Evolutionary conservation across 2,888 invertebrate genomes (phyloP).

Genomic region (Danaus chrysippus): DNA sequence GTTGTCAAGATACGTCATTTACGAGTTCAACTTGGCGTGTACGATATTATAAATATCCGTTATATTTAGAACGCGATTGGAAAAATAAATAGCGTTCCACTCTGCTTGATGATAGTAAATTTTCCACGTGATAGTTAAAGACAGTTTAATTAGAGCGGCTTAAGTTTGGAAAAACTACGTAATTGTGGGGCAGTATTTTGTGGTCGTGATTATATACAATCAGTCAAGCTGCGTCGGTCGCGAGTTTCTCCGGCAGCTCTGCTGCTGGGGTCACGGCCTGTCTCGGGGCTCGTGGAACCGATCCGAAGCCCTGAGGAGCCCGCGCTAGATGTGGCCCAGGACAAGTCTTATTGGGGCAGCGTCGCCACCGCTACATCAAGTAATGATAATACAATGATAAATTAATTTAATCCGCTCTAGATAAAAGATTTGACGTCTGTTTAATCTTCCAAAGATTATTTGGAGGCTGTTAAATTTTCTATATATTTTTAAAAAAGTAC

Average conservation of each 20-base stretch:
- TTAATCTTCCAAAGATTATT: background rate
- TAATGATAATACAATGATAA: constrained; percentile 37
- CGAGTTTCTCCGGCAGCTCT: constrained; percentile 74
- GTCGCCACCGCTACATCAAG: constrained; percentile 65
- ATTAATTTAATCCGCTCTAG: constrained; percentile 12
- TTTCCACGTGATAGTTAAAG: background rate
- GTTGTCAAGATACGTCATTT: constrained; percentile 42
- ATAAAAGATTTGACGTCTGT: background rate
- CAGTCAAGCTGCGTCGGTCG: constrained; percentile 70
- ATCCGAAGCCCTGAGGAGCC: constrained; percentile 71
- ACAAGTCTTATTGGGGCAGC: constrained; percentile 74
- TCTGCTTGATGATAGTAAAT: constrained; percentile 11
- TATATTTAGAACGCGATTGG: constrained; percentile 16
- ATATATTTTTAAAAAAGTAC: too few relatives aligned
- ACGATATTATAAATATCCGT: constrained; percentile 14
- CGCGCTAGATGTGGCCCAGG: constrained; percentile 73
- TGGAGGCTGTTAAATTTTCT: too few relatives aligned
- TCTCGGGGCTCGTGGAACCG: constrained; percentile 72
- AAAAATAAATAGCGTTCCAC: constrained; percentile 20
- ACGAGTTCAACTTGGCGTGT: constrained; percentile 26
- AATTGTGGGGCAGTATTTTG: constrained; percentile 5
- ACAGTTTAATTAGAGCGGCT: background rate
- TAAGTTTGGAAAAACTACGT: background rate
- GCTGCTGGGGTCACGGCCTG: constrained; percentile 78
- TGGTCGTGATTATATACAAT: constrained; percentile 20